A percentile compares a stretch with the other conserved stretches of the same genome.
phyloP scores from a whole-genome alignment of 2,113 vertebrate genomes.

The Microtus montanus region DNA sequence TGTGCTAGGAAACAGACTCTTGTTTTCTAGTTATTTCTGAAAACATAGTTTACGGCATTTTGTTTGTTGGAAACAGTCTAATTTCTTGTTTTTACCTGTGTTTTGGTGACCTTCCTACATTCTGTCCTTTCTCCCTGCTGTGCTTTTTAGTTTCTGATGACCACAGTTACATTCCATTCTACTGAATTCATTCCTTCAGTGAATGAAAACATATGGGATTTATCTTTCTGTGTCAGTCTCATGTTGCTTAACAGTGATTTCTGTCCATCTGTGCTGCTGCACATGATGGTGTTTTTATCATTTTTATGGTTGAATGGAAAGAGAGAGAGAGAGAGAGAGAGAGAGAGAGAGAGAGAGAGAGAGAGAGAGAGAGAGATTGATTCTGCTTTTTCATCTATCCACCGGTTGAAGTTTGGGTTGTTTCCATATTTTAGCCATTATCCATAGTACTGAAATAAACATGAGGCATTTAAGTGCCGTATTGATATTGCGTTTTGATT shows the following conservation, averaged over 20 bases:
- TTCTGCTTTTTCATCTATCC: not conserved
- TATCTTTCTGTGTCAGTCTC: not conserved
- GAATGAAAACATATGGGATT: not conserved
- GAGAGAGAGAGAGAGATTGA: not conserved
- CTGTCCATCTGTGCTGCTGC: too few relatives aligned
- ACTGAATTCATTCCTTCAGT: not conserved
- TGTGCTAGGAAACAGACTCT: too few relatives aligned
- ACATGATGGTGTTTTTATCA: not conserved
- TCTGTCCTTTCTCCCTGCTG: not conserved
- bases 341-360: too few relatives aligned
- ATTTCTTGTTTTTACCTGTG: not conserved
- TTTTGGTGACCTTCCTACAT: not conserved
- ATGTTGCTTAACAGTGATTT: not conserved
- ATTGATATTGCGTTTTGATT: not conserved
- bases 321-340: too few relatives aligned
- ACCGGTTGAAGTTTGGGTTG: not conserved
- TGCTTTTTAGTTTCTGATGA: not conserved
- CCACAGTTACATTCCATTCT: not conserved
- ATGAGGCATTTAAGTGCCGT: not conserved
- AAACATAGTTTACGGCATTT: not conserved
- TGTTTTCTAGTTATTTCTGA: not conserved
- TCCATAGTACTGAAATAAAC: not conserved
- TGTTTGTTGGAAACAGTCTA: not conserved
- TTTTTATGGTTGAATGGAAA: not conserved
- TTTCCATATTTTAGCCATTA: not conserved